A percentile compares a stretch with the other conserved stretches of the same genome.
Conservation (phyloP, 2,797 vertebrate species). For the Borostomias antarcticus region DNA sequence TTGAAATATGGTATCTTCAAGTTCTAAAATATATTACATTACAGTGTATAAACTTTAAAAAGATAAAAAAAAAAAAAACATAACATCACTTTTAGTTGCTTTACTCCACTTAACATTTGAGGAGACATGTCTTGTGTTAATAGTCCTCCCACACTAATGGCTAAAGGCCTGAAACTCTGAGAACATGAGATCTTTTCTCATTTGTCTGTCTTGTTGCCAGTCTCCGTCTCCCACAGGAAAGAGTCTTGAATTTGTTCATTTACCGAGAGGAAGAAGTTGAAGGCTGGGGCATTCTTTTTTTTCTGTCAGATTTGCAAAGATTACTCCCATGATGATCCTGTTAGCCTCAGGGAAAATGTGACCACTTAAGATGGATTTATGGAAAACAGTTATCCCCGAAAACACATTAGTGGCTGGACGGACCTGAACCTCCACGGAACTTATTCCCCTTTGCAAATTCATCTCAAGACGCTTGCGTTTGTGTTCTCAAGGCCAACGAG, state of each 20-base stretch:
- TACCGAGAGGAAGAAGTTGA: constrained; percentile 82
- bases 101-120: too few relatives aligned
- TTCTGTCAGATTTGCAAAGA: constrained; percentile 82
- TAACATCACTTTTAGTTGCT: too few relatives aligned
- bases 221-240: constrained; percentile 76
- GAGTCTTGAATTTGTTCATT: constrained; percentile 80
- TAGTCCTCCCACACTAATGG: constrained; percentile 31
- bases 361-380: constrained; percentile 84
- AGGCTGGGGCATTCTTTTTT: constrained; percentile 78
- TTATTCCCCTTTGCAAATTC: constrained; percentile 65
- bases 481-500: constrained; percentile 73
- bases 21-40: constrained; percentile 12
- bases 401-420: constrained; percentile 61
- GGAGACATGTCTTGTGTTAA: constrained; percentile 19
- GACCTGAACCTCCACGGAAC: constrained; percentile 53
- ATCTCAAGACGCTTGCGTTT: constrained; percentile 68
- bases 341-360: constrained; percentile 81
- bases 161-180: constrained; percentile 57
- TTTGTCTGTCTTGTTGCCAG: constrained; percentile 66
- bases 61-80: too few relatives aligned
- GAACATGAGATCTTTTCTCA: constrained; percentile 62
- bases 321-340: constrained; percentile 84
- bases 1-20: not conserved
- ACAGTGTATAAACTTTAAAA: not conserved
- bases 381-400: constrained; percentile 74